A percentile compares a stretch with the other conserved stretches of the same genome.
These are phyloP conservation scores for Atethmia centrago DNA, from an alignment of 2,888 invertebrate genomes.

Conservation along the genomic window DNA sequence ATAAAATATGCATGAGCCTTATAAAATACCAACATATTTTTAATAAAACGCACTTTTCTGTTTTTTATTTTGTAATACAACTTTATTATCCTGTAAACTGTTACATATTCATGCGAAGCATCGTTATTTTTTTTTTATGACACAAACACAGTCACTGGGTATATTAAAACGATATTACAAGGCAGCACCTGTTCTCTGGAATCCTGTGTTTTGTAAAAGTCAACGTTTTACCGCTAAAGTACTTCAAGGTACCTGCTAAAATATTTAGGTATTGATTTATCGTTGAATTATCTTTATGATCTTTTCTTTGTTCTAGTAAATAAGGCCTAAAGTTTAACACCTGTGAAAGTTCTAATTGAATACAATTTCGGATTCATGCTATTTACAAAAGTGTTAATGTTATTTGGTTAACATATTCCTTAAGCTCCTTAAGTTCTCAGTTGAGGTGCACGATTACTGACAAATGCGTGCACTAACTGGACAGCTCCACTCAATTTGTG, in stretches of 20 bases:
- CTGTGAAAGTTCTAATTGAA: background rate
- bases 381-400: too few species aligned
- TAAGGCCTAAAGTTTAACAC: background rate
- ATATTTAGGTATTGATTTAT: background rate
- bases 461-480: too few species aligned
- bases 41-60: background rate
- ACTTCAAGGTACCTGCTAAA: background rate
- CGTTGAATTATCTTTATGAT: background rate
- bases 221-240: constrained; percentile 2
- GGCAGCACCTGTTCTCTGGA: background rate
- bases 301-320: background rate
- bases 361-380: too few species aligned
- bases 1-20: background rate
- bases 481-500: too few species aligned
- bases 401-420: too few species aligned
- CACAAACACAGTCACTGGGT: constrained; percentile 4
- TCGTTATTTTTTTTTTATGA: constrained; percentile 36
- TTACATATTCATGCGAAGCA: constrained; percentile 37
- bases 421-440: too few species aligned
- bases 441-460: too few species aligned
- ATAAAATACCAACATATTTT: background rate
- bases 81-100: constrained; percentile 27
- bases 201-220: constrained; percentile 1
- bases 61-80: constrained; percentile 3
- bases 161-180: constrained; percentile 33